Percentiles rank a stretch among this genome's conserved stretches.
Evolutionary conservation across 2,888 invertebrate species (phyloP).

Genomic region (Drosophila melanosoma): DNA sequence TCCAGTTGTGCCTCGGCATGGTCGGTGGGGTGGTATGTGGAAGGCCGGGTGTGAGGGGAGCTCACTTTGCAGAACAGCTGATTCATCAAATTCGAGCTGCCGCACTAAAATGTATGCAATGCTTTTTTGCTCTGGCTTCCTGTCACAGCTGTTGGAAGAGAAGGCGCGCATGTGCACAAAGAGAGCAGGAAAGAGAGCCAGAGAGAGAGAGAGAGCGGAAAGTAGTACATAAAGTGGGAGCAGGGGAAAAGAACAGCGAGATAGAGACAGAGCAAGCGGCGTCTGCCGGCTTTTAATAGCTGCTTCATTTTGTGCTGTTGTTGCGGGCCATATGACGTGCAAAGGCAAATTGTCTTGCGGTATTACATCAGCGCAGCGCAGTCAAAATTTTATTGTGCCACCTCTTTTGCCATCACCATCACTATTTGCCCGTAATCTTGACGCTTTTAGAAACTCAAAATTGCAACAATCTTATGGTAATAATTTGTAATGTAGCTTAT

Average conservation of each 20-base stretch:
- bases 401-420: slow-evolving; percentile 49
- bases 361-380: slow-evolving; percentile 75
- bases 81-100: slow-evolving; percentile 58
- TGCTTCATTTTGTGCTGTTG: slow-evolving; percentile 48
- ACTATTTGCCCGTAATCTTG: background rate
- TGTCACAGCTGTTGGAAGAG: slow-evolving; percentile 51
- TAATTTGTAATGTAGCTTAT: background rate
- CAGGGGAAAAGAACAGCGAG: background rate
- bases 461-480: background rate
- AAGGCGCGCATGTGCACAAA: slow-evolving; percentile 23
- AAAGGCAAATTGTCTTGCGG: slow-evolving; percentile 75
- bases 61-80: slow-evolving; percentile 69
- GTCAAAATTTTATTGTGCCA: slow-evolving; percentile 70
- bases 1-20: slow-evolving; percentile 29
- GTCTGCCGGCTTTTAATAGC: slow-evolving; percentile 67
- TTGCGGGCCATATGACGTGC: slow-evolving; percentile 64
- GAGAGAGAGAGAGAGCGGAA: slow-evolving; percentile 2
- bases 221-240: slow-evolving; percentile 1
- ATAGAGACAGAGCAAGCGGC: slow-evolving; percentile 13
- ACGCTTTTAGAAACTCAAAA: background rate
- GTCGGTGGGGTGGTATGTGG: background rate
- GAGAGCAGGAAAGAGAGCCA: background rate
- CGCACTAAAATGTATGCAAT: slow-evolving; percentile 27
- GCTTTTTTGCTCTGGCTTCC: slow-evolving; percentile 46
- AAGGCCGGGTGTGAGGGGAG: background rate